Evolutionary conservation across 2,888 invertebrate species (phyloP).

Genomic region (Barypeithes pellucidus): DNA sequence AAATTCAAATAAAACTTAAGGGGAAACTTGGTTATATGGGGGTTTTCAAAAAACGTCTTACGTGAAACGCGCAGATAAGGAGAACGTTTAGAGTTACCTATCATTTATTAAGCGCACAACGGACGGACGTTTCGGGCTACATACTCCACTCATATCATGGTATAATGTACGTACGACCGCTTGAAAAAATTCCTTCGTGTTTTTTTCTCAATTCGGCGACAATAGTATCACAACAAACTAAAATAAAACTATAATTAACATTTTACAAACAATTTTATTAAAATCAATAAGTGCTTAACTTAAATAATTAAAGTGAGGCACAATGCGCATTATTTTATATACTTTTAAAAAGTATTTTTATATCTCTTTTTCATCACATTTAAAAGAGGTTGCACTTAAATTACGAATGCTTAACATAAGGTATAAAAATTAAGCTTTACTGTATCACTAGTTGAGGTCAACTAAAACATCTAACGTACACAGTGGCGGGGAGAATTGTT

Average conservation of each 20-base stretch:
- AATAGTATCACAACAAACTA: neutral
- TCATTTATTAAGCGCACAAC: too few relatives aligned
- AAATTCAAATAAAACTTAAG: too few relatives aligned
- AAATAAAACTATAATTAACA: constrained; percentile 21
- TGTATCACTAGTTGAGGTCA: constrained; percentile 22
- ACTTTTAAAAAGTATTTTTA: constrained; percentile 50
- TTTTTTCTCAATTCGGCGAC: too few relatives aligned
- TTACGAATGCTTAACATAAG: constrained; percentile 35
- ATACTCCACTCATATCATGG: too few relatives aligned
- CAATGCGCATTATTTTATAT: constrained; percentile 63
- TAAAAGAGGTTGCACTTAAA: constrained; percentile 51
- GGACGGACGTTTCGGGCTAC: too few relatives aligned
- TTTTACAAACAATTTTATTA: constrained; percentile 64
- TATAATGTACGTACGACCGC: too few relatives aligned
- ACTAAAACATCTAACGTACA: constrained; percentile 15
- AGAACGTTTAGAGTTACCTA: too few relatives aligned
- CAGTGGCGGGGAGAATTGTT: too few relatives aligned
- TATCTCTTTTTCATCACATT: constrained; percentile 52
- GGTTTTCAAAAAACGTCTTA: too few relatives aligned
- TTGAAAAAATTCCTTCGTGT: too few relatives aligned
- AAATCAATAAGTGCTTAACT: constrained; percentile 65
- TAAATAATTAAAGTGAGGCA: constrained; percentile 66
- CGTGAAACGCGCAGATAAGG: too few relatives aligned
- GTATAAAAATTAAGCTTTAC: constrained; percentile 48
- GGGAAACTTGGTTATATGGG: too few relatives aligned